Evolutionary conservation across 2,113 vertebrate species (phyloP).

Genomic region (Plotosus lineatus): DNA sequence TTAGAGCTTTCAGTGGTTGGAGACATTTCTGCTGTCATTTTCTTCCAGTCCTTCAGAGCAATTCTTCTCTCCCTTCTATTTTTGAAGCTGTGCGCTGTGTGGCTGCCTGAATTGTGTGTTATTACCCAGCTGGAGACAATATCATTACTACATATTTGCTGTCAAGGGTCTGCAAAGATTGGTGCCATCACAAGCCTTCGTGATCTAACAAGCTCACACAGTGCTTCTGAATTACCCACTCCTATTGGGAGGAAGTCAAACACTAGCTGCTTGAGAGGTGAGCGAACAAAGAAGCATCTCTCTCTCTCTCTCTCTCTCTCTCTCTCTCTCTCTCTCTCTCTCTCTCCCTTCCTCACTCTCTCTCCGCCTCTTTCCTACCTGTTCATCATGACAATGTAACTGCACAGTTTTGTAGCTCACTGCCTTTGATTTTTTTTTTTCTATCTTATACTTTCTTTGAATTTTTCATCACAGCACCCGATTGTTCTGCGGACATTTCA

Average conservation of each 20-base stretch:
- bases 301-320: constrained; percentile 43
- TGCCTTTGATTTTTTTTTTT: constrained; percentile 11
- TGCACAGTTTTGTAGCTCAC: constrained; percentile 6
- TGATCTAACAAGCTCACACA: constrained; percentile 83
- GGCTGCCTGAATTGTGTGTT: constrained; percentile 82
- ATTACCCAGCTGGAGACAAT: constrained; percentile 86
- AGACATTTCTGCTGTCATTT: constrained; percentile 82
- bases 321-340: constrained; percentile 20
- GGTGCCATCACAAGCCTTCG: constrained; percentile 76
- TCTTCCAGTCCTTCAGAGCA: constrained; percentile 78
- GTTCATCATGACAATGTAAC: constrained; percentile 33
- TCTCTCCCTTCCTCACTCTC: constrained; percentile 46
- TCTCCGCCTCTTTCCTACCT: constrained; percentile 15
- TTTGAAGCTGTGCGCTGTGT: constrained; percentile 71
- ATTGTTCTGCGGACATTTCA: not conserved
- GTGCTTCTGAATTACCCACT: constrained; percentile 80
- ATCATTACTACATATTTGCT: constrained; percentile 85
- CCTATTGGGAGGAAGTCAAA: constrained; percentile 78
- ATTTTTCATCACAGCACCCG: not conserved
- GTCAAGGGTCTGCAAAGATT: constrained; percentile 84
- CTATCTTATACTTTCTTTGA: not conserved
- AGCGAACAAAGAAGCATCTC: constrained; percentile 70
- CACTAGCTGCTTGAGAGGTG: constrained; percentile 76
- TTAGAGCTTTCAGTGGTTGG: constrained; percentile 73
- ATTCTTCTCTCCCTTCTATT: constrained; percentile 77